phyloP scores from a whole-genome alignment of 2,797 vertebrate genomes.

The Halcyon smyrnensis region DNA sequence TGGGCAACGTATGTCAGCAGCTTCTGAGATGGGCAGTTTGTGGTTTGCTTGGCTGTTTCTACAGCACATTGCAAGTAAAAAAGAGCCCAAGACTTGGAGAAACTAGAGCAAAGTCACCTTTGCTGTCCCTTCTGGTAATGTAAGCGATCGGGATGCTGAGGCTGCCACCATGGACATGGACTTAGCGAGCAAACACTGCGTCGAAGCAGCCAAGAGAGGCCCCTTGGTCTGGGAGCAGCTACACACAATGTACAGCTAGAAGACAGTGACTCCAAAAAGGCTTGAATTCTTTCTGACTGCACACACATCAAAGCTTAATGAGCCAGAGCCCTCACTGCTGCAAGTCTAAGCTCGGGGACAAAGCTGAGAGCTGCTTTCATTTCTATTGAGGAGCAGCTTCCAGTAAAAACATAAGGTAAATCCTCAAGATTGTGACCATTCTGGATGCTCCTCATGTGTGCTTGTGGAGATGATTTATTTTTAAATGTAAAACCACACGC shows the following conservation, averaged over 20 bases:
- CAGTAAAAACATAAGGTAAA: neutral
- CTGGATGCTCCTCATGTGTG: neutral
- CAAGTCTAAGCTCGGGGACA: neutral
- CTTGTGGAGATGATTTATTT: neutral
- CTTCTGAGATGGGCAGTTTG: neutral
- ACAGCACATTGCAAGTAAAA: neutral
- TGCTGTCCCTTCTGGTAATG: neutral
- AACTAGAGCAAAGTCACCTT: neutral
- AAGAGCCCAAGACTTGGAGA: neutral
- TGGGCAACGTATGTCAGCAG: fast-evolving
- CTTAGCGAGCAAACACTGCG: fast-evolving
- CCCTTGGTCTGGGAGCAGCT: neutral
- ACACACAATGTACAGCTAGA: neutral
- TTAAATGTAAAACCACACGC: neutral
- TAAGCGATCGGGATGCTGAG: neutral
- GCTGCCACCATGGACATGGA: fast-evolving
- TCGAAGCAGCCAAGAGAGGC: neutral
- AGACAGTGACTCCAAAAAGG: neutral
- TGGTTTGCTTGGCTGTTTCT: neutral
- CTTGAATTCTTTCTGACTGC: neutral
- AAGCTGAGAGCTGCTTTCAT: neutral
- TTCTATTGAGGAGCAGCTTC: neutral
- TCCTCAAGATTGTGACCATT: neutral
- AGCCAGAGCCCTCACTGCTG: neutral
- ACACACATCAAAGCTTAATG: neutral